These are phyloP conservation scores for Monochamus alternatus DNA, from an alignment of 2,888 invertebrate genomes.

Conservation along the genomic window DNA sequence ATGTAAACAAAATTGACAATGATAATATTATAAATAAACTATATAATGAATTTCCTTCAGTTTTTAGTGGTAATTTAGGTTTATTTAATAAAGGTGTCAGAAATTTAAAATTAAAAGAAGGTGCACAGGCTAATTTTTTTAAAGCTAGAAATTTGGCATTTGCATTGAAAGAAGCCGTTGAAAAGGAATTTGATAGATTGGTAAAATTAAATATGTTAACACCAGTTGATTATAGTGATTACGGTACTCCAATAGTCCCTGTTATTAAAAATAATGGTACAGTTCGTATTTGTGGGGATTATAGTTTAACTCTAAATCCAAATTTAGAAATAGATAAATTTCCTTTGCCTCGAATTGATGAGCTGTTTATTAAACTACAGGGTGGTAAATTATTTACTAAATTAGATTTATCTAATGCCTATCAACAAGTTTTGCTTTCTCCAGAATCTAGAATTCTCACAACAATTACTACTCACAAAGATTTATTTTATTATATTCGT, in stretches of 20 bases:
- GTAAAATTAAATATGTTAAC: background rate
- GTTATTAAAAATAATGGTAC: conserved; percentile 25
- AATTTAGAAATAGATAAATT: conserved; percentile 4
- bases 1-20: background rate
- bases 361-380: background rate
- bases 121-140: conserved; percentile 22
- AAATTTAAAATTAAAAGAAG: background rate
- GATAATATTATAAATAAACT: background rate
- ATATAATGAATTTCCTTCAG: background rate
- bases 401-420: conserved; percentile 3
- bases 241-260: conserved; percentile 37
- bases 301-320: conserved; percentile 9
- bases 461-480: conserved; percentile 10
- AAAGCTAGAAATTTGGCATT: conserved; percentile 19
- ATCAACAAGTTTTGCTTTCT: conserved; percentile 21
- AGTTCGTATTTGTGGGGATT: conserved; percentile 12
- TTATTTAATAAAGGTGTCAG: background rate
- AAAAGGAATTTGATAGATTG: conserved; percentile 31
- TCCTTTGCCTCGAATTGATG: conserved; percentile 2
- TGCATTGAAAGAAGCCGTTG: conserved; percentile 31
- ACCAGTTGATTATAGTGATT: conserved; percentile 21
- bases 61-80: background rate
- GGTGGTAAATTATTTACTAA: background rate
- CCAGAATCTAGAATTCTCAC: conserved; percentile 16
- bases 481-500: conserved; percentile 17